These are phyloP conservation scores for Onychomys torridus DNA, from an alignment of 2,797 vertebrate species.

Conservation along the genomic window DNA sequence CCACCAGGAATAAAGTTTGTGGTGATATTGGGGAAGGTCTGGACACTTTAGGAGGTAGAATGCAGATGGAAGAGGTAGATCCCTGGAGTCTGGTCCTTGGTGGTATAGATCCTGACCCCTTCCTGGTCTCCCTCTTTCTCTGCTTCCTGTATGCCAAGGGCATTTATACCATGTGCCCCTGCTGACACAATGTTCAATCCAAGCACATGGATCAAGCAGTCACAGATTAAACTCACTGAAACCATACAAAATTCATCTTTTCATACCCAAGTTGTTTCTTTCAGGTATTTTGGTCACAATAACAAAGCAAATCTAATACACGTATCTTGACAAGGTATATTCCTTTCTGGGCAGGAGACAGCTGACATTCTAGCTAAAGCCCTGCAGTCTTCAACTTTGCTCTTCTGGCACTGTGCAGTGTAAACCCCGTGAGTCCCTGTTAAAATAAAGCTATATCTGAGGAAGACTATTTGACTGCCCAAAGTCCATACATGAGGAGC, in stretches of 20 bases:
- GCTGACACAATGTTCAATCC: too few relatives aligned
- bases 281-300: neutral
- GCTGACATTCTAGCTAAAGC: neutral
- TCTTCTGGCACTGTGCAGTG: neutral
- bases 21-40: neutral
- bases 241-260: neutral
- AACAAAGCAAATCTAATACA: neutral
- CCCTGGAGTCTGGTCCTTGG: neutral
- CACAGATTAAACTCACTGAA: neutral
- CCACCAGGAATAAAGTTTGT: neutral
- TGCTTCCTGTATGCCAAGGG: too few relatives aligned
- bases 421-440: neutral
- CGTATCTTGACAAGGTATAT: neutral
- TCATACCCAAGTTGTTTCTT: neutral
- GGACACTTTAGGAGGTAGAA: neutral
- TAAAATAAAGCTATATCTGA: neutral
- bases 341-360: neutral
- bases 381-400: neutral
- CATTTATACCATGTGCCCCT: too few relatives aligned
- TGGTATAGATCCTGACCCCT: neutral
- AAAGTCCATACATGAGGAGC: neutral
- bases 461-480: neutral
- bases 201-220: neutral
- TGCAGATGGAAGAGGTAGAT: neutral
- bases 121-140: fast-evolving